Percentiles rank a stretch among this genome's conserved stretches.
These are phyloP conservation scores for Strigamia transsilvanica DNA, from an alignment of 2,888 invertebrate species.

Conservation along the genomic window DNA sequence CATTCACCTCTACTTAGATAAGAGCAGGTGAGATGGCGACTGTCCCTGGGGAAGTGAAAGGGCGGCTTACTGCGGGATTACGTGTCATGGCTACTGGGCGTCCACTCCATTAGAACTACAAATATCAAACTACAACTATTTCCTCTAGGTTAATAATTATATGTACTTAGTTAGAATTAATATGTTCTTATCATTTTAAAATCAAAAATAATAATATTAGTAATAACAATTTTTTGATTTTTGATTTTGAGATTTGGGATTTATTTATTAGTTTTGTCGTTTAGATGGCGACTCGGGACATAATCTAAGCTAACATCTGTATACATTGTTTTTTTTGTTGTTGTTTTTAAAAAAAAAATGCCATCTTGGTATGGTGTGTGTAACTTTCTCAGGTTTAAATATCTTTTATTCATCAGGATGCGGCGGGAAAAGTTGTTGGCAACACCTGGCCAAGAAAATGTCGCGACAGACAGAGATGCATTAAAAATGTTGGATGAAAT, in stretches of 20 bases:
- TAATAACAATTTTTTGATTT: background rate
- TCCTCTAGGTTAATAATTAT: too few species aligned
- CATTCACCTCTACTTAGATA: background rate
- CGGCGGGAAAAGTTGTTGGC: background rate
- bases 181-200: too few species aligned
- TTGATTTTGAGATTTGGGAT: background rate
- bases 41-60: background rate
- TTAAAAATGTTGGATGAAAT: background rate
- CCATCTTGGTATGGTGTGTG: background rate
- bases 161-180: too few species aligned
- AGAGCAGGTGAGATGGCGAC: conserved; percentile 5
- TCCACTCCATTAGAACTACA: background rate
- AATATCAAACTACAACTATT: too few species aligned
- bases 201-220: too few species aligned
- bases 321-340: background rate
- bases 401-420: conserved; percentile 2
- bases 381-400: conserved; percentile 1
- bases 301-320: background rate
- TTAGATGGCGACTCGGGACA: too few species aligned
- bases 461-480: background rate
- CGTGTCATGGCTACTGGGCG: background rate
- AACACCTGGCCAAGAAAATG: conserved; percentile 1
- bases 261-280: too few species aligned
- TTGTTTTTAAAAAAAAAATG: background rate
- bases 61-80: background rate